A percentile compares a stretch with the other conserved stretches of the same genome.
Evolutionary conservation across 2,888 invertebrate species (phyloP).

Genomic region (Allygus modestus): DNA sequence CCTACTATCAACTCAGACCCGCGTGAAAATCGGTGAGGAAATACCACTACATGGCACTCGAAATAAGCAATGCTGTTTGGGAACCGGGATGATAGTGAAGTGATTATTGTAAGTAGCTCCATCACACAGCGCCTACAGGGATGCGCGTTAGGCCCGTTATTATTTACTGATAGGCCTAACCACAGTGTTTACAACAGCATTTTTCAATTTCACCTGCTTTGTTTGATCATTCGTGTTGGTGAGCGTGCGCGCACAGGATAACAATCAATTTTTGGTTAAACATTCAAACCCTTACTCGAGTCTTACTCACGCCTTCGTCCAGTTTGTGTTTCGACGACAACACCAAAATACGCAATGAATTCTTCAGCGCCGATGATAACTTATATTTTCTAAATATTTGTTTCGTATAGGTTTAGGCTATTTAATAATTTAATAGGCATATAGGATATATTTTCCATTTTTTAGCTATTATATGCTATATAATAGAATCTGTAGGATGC

Average conservation of each 20-base stretch:
- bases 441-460: too few species aligned
- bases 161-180: conserved; percentile 16
- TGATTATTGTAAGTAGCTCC: conserved; percentile 31
- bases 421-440: too few species aligned
- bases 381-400: too few species aligned
- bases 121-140: conserved; percentile 14
- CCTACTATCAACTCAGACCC: too few species aligned
- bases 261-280: conserved; percentile 50
- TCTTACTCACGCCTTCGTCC: background rate
- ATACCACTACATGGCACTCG: background rate
- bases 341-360: too few species aligned
- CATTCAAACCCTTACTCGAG: conserved; percentile 20
- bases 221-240: background rate
- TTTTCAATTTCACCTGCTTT: conserved; percentile 20
- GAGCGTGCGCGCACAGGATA: background rate
- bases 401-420: too few species aligned
- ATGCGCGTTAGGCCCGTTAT: conserved; percentile 22
- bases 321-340: too few species aligned
- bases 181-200: conserved; percentile 28
- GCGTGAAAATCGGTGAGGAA: too few species aligned
- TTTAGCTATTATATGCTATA: too few species aligned
- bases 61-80: background rate
- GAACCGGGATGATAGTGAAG: conserved; percentile 23
- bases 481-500: too few species aligned
- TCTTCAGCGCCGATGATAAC: too few species aligned